Conservation (phyloP, 1,140 invertebrate species). For the Solenopsis fugax region DNA sequence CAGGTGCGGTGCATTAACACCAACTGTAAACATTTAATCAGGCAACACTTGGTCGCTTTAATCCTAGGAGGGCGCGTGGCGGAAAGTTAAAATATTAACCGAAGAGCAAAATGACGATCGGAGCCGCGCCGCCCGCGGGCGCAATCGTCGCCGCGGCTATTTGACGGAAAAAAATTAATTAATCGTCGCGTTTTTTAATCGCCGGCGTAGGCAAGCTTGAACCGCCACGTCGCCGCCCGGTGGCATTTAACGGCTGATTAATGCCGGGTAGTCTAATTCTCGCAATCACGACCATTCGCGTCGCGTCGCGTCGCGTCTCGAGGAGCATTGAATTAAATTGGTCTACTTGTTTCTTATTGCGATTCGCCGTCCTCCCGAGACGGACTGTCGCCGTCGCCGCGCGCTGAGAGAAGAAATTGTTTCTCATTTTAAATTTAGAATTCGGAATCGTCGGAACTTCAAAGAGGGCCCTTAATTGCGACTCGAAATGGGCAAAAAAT, state of each 20-base stretch:
- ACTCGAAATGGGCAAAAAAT: constrained; percentile 40
- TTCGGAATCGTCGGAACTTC: constrained; percentile 37
- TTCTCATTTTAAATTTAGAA: constrained; percentile 59
- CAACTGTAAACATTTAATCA: constrained; percentile 65
- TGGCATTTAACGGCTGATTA: constrained; percentile 51
- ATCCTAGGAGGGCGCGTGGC: constrained; percentile 9
- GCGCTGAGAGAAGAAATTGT: constrained; percentile 34
- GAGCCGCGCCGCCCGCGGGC: background rate
- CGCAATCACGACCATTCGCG: constrained; percentile 45
- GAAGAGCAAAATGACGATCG: constrained; percentile 35
- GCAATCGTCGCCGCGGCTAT: constrained; percentile 20
- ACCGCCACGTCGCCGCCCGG: too few relatives aligned
- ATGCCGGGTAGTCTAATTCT: constrained; percentile 48
- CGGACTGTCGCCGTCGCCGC: background rate
- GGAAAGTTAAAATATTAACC: constrained; percentile 51
- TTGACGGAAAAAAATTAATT: constrained; percentile 24
- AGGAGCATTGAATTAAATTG: constrained; percentile 57
- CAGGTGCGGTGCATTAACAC: constrained; percentile 56
- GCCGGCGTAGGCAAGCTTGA: too few relatives aligned
- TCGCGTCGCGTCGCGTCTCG: constrained; percentile 36
- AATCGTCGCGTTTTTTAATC: constrained; percentile 24
- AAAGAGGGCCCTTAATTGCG: constrained; percentile 48
- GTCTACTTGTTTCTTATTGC: constrained; percentile 62
- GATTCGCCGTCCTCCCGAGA: constrained; percentile 27
- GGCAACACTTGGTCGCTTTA: constrained; percentile 58